Evolutionary conservation across 2,888 invertebrate species (phyloP).

Genomic region (Drosophila siamana): DNA sequence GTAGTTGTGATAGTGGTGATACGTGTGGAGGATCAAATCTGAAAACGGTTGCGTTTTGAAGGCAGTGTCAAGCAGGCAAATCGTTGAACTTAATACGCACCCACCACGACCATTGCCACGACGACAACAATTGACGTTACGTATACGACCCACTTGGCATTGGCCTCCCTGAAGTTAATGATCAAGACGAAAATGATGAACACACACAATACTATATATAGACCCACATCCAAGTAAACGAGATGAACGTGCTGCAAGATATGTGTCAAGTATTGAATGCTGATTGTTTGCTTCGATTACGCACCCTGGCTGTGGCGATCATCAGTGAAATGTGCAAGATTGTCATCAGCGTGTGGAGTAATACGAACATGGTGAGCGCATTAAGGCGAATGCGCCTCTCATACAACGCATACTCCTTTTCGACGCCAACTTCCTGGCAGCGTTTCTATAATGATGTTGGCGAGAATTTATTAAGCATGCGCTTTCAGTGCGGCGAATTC

Average conservation of each 20-base stretch:
- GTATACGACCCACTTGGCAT: constrained; percentile 27
- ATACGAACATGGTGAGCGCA: constrained; percentile 33
- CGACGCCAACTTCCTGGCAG: constrained; percentile 47
- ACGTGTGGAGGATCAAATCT: constrained; percentile 14
- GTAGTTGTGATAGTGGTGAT: constrained; percentile 27
- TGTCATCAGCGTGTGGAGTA: constrained; percentile 37
- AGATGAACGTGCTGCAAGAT: too few relatives aligned
- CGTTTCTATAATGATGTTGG: constrained; percentile 17
- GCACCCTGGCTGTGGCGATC: constrained; percentile 29
- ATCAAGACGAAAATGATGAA: constrained; percentile 23
- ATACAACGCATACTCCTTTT: constrained; percentile 48
- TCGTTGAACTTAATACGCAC: constrained; percentile 26
- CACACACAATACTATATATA: background rate
- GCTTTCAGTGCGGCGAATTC: too few relatives aligned
- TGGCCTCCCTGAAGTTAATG: constrained; percentile 33
- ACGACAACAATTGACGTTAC: constrained; percentile 31
- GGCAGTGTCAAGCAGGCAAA: too few relatives aligned
- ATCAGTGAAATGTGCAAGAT: constrained; percentile 29
- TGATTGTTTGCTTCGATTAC: too few relatives aligned
- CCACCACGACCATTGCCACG: constrained; percentile 17
- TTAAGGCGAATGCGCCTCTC: constrained; percentile 38
- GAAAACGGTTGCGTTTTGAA: too few relatives aligned
- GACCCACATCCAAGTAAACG: constrained; percentile 36
- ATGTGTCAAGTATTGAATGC: too few relatives aligned
- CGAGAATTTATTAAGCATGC: background rate